These are phyloP conservation scores for Tyrophagus putrescentiae DNA, from an alignment of 1,140 invertebrate genomes.

Conservation along the genomic window DNA sequence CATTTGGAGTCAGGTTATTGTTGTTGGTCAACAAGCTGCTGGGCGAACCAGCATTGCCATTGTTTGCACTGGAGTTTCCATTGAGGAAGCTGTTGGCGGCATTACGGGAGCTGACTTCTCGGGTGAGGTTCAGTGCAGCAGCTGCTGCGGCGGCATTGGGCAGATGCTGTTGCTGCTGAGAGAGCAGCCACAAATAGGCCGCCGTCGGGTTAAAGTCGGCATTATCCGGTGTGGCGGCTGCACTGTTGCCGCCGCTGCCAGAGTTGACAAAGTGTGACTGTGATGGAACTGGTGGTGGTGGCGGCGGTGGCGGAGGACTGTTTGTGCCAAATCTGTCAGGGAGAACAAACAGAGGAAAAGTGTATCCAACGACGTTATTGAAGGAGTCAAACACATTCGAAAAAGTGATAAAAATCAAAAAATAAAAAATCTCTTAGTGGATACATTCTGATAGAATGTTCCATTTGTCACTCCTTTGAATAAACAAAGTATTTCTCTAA, in stretches of 20 bases:
- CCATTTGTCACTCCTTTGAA: no score
- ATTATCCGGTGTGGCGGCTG: background rate
- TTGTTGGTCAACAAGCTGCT: constrained; percentile 5
- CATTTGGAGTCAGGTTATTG: constrained; percentile 1
- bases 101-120: constrained; percentile 17
- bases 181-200: constrained; percentile 23
- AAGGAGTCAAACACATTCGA: no score
- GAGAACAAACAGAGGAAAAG: no score
- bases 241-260: background rate
- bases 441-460: no score
- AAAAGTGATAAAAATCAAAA: no score
- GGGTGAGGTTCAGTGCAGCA: constrained; percentile 15
- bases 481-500: no score
- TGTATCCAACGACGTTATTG: no score
- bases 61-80: background rate
- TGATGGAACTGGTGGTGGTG: background rate
- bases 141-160: constrained; percentile 17
- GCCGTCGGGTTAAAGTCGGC: constrained; percentile 23
- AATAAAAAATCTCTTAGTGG: no score
- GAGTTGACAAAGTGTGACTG: background rate
- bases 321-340: constrained; percentile 7
- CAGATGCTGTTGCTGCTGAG: constrained; percentile 24
- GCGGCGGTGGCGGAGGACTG: no score
- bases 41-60: background rate
- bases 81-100: background rate